Conservation (phyloP, 2,888 invertebrate species). For the Himalopsyche tibetana region DNA sequence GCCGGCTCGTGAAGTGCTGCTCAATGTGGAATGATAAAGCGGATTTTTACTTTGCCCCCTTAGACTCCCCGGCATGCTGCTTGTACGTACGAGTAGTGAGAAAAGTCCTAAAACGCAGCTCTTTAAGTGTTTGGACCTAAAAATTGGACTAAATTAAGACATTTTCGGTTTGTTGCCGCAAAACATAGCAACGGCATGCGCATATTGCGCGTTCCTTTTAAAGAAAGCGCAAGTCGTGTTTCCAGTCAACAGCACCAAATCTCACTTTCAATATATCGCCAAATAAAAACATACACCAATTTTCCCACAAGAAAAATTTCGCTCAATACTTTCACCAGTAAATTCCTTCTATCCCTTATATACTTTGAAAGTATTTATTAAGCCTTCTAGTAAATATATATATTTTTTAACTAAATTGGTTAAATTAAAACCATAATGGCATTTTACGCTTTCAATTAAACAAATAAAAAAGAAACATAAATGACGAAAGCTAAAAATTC, state of each 20-base stretch:
- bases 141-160: neutral
- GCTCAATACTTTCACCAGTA: too few species aligned
- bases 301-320: too few species aligned
- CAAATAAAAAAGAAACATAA: too few species aligned
- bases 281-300: too few species aligned
- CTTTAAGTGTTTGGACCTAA: neutral
- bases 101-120: neutral
- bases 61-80: slow-evolving; percentile 26
- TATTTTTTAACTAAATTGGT: too few species aligned
- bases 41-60: slow-evolving; percentile 53
- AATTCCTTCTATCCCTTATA: too few species aligned
- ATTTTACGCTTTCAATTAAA: too few species aligned
- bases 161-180: slow-evolving; percentile 2
- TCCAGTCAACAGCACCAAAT: neutral
- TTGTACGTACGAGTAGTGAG: slow-evolving; percentile 27
- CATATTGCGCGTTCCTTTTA: neutral
- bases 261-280: neutral
- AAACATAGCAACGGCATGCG: neutral
- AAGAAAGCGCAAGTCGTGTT: neutral
- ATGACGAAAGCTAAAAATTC: too few species aligned
- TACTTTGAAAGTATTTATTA: too few species aligned
- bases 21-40: slow-evolving; percentile 51
- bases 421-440: too few species aligned
- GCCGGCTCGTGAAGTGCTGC: slow-evolving; percentile 41
- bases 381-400: too few species aligned